Evolutionary conservation across 2,888 invertebrate genomes (phyloP), one percentile per base, ranked within the genome.

Genomic region (Margaritifera margaritifera): DNA sequence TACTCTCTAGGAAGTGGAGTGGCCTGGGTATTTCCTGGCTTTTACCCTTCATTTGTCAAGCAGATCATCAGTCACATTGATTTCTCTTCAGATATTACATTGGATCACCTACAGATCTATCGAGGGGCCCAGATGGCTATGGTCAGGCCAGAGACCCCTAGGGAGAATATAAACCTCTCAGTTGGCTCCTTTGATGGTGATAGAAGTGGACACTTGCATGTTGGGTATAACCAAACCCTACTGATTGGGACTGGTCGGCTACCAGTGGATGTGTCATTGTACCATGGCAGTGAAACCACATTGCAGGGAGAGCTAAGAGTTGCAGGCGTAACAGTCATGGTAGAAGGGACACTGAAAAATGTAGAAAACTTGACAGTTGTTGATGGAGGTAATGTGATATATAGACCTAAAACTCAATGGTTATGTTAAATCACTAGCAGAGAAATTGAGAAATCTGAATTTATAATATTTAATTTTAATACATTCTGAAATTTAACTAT

Each of bases 361-460:
- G 80, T 84, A 51, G 81, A 84, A 60, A 83, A 84, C 66, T 74
- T 84, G 67, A 83, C 84, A 11, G 78, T 84, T 25, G 82, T 80
- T 3, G 82, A 84, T 75, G 78, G 77, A 64, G 84, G 84, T 84
- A 66, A 60, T 58, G 56, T 6, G n/a, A 42, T 52, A 18, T 11
- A 6, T 50, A 22, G 59, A 42, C 42, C 42, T 42, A 42, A 42
- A 42, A 42, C 42, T 42, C 42, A 8, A 42, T 42, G 11, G 42
- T 42, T 42, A 11, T 15, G 11, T 42, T 42, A 42, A 42, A 42
- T 42, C 11, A 42, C 42, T 42, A 42, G 0, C 3, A 15, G 15
- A 42, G 42, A 42, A 15, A 3, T 42, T 42, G 11, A 42, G 15
- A 42, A 42, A 3, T 42, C 2, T 2, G 15, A 42, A 42, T 42